These are phyloP conservation scores for Minunthozetes semirufus DNA, from an alignment of 2,888 invertebrate species.

Conservation along the genomic window DNA sequence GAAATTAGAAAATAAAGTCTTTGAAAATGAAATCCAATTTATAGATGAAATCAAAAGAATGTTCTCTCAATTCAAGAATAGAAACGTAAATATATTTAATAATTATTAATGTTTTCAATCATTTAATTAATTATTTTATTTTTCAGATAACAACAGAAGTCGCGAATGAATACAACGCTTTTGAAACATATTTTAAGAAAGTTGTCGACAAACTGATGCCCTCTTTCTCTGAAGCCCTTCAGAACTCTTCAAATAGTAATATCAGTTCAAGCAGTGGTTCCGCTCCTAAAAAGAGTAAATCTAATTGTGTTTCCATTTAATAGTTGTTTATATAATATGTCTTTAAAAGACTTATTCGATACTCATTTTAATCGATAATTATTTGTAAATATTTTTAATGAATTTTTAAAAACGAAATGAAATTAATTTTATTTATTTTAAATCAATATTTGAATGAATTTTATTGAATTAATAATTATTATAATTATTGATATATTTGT, in stretches of 20 bases:
- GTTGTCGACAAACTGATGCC: background rate
- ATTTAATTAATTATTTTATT: background rate
- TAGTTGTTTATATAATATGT: no score
- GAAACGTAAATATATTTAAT: background rate
- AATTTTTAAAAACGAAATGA: no score
- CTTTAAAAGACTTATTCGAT: no score
- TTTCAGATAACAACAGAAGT: background rate
- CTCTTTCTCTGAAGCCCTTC: background rate
- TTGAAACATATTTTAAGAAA: background rate
- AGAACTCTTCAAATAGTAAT: background rate
- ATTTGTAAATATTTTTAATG: no score
- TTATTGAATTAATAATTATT: no score
- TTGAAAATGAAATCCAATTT: background rate
- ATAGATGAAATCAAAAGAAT: background rate
- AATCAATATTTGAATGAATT: no score
- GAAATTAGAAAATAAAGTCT: background rate
- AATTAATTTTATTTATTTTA: no score
- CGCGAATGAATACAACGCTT: background rate
- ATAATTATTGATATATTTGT: no score
- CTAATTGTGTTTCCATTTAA: background rate
- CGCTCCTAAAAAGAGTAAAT: background rate
- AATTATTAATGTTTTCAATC: background rate
- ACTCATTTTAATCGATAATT: no score
- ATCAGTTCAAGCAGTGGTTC: background rate
- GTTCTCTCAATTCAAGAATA: background rate